These are phyloP conservation scores for Trichacis sp. DNA, from an alignment of 2,888 invertebrate genomes.

Conservation along the genomic window DNA sequence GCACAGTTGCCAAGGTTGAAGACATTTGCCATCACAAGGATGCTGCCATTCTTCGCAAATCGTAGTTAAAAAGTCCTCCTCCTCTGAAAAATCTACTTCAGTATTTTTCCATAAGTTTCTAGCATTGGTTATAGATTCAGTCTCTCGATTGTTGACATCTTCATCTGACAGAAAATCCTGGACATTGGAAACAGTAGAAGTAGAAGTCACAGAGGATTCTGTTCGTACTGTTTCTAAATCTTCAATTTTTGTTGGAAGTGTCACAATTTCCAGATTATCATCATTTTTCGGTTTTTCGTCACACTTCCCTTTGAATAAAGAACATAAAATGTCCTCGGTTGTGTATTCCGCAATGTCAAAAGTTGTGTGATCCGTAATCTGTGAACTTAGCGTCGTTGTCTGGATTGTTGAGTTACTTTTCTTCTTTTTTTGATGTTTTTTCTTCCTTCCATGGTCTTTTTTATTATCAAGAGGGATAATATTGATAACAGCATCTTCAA, in stretches of 20 bases:
- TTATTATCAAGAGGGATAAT: no score
- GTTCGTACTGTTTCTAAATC: not conserved
- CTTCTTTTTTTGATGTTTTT: slow-evolving; percentile 8
- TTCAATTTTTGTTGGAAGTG: not conserved
- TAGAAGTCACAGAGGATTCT: not conserved
- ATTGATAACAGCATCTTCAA: no score
- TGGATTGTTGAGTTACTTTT: slow-evolving; percentile 16
- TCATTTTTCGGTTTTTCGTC: slow-evolving; percentile 19
- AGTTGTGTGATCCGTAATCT: no score
- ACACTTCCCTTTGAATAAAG: not conserved
- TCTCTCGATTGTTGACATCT: no score
- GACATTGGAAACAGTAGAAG: slow-evolving; percentile 1
- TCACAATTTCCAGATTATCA: no score
- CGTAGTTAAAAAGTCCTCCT: no score
- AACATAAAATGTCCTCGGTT: no score
- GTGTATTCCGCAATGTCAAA: no score
- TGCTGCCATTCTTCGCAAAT: slow-evolving; percentile 38
- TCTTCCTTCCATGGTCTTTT: slow-evolving; percentile 8
- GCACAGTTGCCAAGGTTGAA: slow-evolving; percentile 71
- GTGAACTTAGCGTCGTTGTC: no score
- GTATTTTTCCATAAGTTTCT: no score
- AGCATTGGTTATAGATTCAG: no score
- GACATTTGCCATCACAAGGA: slow-evolving; percentile 64
- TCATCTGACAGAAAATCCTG: slow-evolving; percentile 2
- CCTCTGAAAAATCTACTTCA: no score